Base-by-base conservation (phyloP, 1,140 invertebrate genomes). In the Cylas formicarius region DNA sequence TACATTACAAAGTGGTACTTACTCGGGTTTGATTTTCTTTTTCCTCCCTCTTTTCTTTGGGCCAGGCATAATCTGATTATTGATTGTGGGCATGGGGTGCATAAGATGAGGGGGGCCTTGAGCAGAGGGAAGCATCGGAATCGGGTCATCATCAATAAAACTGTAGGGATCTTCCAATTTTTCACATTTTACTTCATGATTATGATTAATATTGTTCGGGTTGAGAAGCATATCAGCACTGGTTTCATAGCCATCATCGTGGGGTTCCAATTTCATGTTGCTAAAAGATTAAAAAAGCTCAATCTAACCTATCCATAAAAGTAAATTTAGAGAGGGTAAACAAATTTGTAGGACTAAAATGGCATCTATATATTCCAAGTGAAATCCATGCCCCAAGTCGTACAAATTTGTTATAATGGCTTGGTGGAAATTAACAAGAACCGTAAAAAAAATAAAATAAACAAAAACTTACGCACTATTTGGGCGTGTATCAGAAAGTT, bases 161-260 rank as follows among this genome's bases (percentile, higher is more conserved):
- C 81, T 84, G 64, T 86, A 86, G 2, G 83, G 83, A 65, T 86
- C 84, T 50, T 78, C 78, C 40, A 72, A 62, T 44, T 76, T 74
- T 56, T 81, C 77, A 54, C 76, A 74, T 60, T 80, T 81, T 44
- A 78, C 70, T 26, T 63, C 58, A 44, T 65, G 56, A 37, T 66
- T 66, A 43, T 45, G 57, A 34, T 34, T 54, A 21, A 52, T 35
- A 53, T 45, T 62, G 51, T 55, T 57, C 57, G 54, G 58, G 48
- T 61, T 66, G 44, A 81, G 67, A 58, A 81, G 79, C 64, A 84
- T 77, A 66, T 84, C 84, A 56, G 81, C 83, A 70, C 82, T 82
- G 49, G 84, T 87, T 71, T 89, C 85, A 71, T 87, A 87, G 48
- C 84, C 84, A 70, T 89, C 85, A 72, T 89, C 85, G 61, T 83